A percentile compares a stretch with the other conserved stretches of the same genome.
Evolutionary conservation across 2,888 invertebrate genomes (phyloP).

Genomic region (Tiliacea citrago): DNA sequence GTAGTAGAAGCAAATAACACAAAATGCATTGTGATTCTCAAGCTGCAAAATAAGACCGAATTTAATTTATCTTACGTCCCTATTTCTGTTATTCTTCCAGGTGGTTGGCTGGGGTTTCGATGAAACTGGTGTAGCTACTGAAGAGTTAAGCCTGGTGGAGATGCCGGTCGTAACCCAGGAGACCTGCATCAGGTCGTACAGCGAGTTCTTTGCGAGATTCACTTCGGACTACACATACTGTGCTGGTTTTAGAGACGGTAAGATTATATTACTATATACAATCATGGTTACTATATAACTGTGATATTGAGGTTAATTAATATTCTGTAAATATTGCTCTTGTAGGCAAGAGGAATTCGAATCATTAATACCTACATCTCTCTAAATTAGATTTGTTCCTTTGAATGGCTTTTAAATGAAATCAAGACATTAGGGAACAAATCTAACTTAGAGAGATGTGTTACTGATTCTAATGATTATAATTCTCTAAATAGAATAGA

Average conservation of each 20-base stretch:
- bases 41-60: neutral
- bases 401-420: no score
- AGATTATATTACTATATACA: constrained; percentile 42
- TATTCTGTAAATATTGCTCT: neutral
- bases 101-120: constrained; percentile 91
- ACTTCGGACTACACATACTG: constrained; percentile 90
- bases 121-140: constrained; percentile 90
- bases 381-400: no score
- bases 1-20: neutral
- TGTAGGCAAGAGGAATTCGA: no score
- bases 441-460: no score
- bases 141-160: constrained; percentile 90
- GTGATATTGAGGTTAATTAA: neutral
- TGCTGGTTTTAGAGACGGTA: constrained; percentile 88
- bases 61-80: neutral
- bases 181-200: constrained; percentile 91
- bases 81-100: constrained; percentile 67
- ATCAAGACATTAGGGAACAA: no score
- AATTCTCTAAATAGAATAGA: no score
- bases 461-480: no score
- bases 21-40: neutral
- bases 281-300: neutral
- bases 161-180: constrained; percentile 92
- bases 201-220: constrained; percentile 91
- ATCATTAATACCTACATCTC: no score